Conservation (phyloP, 2,113 vertebrate genomes). For the Eretmochelys imbricata region DNA sequence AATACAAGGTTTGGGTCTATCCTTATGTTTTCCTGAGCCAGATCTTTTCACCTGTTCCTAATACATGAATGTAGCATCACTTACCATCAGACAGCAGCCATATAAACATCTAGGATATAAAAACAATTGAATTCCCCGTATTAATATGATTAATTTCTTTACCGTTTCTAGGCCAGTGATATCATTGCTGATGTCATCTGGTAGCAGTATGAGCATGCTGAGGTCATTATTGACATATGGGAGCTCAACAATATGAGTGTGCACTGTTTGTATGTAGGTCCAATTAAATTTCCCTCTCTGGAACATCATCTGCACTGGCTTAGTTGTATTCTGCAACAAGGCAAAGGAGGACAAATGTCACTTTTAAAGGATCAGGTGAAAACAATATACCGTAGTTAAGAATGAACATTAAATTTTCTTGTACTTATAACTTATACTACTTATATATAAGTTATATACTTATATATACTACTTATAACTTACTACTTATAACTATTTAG, state of each 20-base stretch:
- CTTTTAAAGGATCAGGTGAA: background rate
- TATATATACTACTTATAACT: background rate
- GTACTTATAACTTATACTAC: background rate
- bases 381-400: background rate
- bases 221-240: constrained; percentile 82
- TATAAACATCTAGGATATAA: background rate
- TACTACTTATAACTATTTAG: background rate
- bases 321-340: constrained; percentile 76
- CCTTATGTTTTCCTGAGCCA: background rate
- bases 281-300: constrained; percentile 69
- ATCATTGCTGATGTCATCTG: constrained; percentile 66
- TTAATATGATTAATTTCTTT: background rate
- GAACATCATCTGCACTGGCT: constrained; percentile 83
- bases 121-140: background rate
- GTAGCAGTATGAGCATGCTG: constrained; percentile 89
- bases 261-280: constrained; percentile 61
- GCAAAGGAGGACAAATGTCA: background rate
- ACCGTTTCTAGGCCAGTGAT: constrained; percentile 81
- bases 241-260: constrained; percentile 82
- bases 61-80: background rate
- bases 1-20: background rate
- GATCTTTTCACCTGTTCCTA: background rate
- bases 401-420: background rate
- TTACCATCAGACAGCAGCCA: background rate
- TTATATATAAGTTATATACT: background rate